A percentile compares a stretch with the other conserved stretches of the same genome.
phyloP scores from a whole-genome alignment of 2,113 vertebrate species.

The Paraplagusia blochii region DNA sequence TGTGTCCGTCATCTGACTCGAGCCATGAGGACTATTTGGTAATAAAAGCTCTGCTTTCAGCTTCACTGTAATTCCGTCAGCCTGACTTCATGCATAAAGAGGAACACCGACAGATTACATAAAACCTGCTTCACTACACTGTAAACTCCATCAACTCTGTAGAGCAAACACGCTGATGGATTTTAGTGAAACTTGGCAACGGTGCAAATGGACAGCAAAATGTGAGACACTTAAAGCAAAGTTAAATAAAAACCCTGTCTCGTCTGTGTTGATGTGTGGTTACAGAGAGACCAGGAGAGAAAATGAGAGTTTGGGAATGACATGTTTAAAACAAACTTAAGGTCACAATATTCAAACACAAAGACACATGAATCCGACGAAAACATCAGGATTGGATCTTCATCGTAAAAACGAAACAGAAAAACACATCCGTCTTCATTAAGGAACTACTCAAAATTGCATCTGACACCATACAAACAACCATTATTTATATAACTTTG shows the following conservation, averaged over 20 bases:
- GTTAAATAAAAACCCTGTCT: slow-evolving; percentile 28
- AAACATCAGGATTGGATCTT: background rate
- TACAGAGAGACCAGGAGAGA: background rate
- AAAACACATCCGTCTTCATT: too few relatives aligned
- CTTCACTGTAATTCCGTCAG: slow-evolving; percentile 2
- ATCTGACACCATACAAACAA: too few relatives aligned
- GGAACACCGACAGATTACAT: background rate
- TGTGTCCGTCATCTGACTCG: too few relatives aligned
- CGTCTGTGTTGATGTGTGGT: slow-evolving; percentile 1
- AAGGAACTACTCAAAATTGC: background rate
- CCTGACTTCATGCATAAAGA: slow-evolving; percentile 2
- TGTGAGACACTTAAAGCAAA: slow-evolving; percentile 19
- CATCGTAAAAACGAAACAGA: background rate
- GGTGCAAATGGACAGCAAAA: background rate
- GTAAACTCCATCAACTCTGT: slow-evolving; percentile 22
- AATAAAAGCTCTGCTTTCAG: background rate
- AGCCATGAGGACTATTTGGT: too few relatives aligned
- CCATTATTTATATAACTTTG: too few relatives aligned
- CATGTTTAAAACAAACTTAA: slow-evolving; percentile 4
- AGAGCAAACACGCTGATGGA: slow-evolving; percentile 8
- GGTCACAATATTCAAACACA: slow-evolving; percentile 18
- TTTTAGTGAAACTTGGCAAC: slow-evolving; percentile 38
- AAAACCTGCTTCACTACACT: background rate
- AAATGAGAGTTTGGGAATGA: slow-evolving; percentile 1
- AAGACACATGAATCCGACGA: background rate